These are phyloP conservation scores for Willowsia nigromaculata DNA, from an alignment of 2,888 invertebrate genomes.

Conservation along the genomic window DNA sequence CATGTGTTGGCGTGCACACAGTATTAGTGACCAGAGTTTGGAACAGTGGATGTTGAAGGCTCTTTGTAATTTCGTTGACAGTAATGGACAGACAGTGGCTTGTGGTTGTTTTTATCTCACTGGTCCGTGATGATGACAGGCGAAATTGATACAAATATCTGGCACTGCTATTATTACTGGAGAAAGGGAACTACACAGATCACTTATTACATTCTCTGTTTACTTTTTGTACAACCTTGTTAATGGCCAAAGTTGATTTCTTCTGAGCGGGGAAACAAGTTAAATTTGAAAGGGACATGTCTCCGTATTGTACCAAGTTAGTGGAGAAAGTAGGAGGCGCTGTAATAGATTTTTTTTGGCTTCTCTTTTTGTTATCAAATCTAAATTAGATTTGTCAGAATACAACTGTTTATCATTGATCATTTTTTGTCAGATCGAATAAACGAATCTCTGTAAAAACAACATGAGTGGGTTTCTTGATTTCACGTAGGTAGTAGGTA, in stretches of 20 bases:
- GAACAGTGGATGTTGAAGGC: conserved; percentile 72
- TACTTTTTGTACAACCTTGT: conserved; percentile 14
- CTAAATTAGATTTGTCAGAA: background rate
- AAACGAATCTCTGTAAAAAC: background rate
- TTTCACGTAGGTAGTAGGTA: too few relatives aligned
- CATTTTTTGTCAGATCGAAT: background rate
- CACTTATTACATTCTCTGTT: conserved; percentile 23
- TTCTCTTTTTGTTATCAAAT: background rate
- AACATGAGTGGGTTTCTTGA: background rate
- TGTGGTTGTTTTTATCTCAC: conserved; percentile 77
- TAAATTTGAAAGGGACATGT: conserved; percentile 37
- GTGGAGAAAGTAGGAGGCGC: background rate
- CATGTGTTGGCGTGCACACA: background rate
- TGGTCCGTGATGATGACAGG: conserved; percentile 77
- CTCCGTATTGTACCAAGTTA: background rate
- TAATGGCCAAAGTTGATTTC: background rate
- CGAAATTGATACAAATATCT: conserved; percentile 79
- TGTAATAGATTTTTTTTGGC: background rate
- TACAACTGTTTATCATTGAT: background rate
- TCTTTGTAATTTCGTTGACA: conserved; percentile 78
- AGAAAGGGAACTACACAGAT: background rate
- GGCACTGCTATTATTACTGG: conserved; percentile 65
- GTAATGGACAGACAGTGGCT: conserved; percentile 77
- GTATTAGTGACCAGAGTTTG: conserved; percentile 41
- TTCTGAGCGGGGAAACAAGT: background rate